Conservation (phyloP, 2,113 vertebrate genomes). For the Eonycteris spelaea region DNA sequence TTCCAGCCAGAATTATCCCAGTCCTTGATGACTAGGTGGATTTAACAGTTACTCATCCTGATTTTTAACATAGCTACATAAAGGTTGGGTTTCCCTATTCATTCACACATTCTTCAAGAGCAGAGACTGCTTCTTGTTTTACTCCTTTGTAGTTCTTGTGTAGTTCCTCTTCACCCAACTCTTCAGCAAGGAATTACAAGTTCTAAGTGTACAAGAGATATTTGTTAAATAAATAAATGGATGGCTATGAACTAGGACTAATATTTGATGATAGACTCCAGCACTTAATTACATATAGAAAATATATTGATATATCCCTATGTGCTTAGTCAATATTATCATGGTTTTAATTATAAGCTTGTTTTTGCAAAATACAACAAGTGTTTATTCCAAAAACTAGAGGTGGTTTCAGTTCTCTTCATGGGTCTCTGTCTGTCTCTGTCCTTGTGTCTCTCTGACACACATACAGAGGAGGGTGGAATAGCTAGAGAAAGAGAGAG, state of each 20-base stretch:
- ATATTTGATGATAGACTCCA: neutral
- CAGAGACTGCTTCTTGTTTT: neutral
- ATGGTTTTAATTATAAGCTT: neutral
- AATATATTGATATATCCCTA: neutral
- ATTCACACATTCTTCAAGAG: neutral
- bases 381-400: neutral
- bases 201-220: neutral
- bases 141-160: neutral
- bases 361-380: neutral
- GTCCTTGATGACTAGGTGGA: neutral
- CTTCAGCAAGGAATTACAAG: neutral
- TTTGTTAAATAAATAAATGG: neutral
- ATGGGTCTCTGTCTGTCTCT: neutral
- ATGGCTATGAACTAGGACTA: neutral
- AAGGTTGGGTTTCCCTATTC: neutral
- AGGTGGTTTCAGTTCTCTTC: neutral
- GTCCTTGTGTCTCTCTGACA: neutral
- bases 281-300: neutral
- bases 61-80: neutral
- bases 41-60: neutral
- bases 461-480: no score
- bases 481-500: neutral
- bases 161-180: neutral
- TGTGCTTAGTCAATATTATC: neutral
- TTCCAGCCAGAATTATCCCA: neutral